Percentiles rank a stretch among this genome's conserved stretches.
Evolutionary conservation across 2,888 invertebrate genomes (phyloP).

Genomic region (Boloria selene): DNA sequence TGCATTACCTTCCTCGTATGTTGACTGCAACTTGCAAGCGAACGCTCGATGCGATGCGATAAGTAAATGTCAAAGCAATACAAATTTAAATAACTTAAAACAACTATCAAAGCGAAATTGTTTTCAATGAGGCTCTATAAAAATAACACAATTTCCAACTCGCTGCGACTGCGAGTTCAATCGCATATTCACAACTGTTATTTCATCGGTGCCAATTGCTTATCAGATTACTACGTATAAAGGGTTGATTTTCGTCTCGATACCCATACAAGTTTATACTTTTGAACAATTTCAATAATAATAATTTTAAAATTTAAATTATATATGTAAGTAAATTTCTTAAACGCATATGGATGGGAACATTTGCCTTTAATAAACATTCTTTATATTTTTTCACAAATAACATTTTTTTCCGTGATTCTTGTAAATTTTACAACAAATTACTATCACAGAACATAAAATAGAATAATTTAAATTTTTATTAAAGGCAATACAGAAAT

Average conservation of each 20-base stretch:
- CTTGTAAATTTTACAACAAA: too few relatives aligned
- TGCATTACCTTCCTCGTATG: slow-evolving; percentile 43
- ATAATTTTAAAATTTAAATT: background rate
- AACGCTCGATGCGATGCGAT: slow-evolving; percentile 48
- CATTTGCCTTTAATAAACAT: too few relatives aligned
- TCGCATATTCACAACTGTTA: slow-evolving; percentile 51
- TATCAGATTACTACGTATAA: slow-evolving; percentile 44
- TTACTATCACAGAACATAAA: slow-evolving; percentile 49
- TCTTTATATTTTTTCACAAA: too few relatives aligned
- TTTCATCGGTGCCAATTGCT: slow-evolving; percentile 51
- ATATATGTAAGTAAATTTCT: too few relatives aligned
- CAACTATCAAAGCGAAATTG: slow-evolving; percentile 54
- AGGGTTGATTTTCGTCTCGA: slow-evolving; percentile 45
- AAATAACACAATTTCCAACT: slow-evolving; percentile 52
- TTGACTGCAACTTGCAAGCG: slow-evolving; percentile 31
- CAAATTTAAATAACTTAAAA: slow-evolving; percentile 44
- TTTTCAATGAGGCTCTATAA: slow-evolving; percentile 51
- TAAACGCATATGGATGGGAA: too few relatives aligned
- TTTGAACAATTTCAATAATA: slow-evolving; percentile 45
- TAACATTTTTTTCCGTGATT: too few relatives aligned
- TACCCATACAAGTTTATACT: slow-evolving; percentile 44
- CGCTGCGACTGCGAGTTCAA: slow-evolving; percentile 39
- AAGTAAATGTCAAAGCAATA: slow-evolving; percentile 55
- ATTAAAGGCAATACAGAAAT: too few relatives aligned
- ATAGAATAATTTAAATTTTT: too few relatives aligned